phyloP scores from a whole-genome alignment of 2,797 vertebrate genomes.

The Tadarida brasiliensis region DNA sequence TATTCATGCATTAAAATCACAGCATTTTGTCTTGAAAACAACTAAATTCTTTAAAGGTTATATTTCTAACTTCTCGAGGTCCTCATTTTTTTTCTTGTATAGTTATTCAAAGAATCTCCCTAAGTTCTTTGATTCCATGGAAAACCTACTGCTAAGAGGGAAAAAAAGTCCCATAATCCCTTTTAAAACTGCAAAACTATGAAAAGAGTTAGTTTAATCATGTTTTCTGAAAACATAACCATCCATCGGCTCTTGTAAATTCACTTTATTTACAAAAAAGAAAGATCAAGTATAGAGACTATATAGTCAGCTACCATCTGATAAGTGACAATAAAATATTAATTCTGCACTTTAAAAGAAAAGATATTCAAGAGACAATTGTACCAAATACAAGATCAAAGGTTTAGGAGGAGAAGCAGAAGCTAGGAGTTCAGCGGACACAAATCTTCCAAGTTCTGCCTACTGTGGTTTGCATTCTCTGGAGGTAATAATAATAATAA shows the following conservation, averaged over 20 bases:
- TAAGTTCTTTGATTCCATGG: constrained; percentile 4
- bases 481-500: background rate
- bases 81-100: constrained; percentile 36
- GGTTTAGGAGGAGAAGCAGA: background rate
- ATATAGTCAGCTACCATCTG: background rate
- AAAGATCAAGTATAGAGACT: background rate
- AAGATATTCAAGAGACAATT: background rate
- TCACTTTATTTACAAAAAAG: background rate
- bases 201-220: background rate
- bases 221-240: no score
- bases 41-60: constrained; percentile 17
- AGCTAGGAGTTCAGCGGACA: background rate
- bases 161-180: background rate
- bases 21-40: constrained; percentile 40
- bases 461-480: background rate
- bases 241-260: no score
- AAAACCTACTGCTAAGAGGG: background rate
- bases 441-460: background rate
- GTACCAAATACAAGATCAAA: background rate
- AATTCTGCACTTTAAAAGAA: background rate
- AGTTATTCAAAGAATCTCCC: constrained; percentile 30
- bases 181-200: constrained; percentile 43
- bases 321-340: background rate
- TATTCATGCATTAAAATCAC: constrained; percentile 31
- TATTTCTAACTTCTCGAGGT: background rate